phyloP scores from a whole-genome alignment of 2,888 invertebrate genomes.

The Drosophila paucipuncta region DNA sequence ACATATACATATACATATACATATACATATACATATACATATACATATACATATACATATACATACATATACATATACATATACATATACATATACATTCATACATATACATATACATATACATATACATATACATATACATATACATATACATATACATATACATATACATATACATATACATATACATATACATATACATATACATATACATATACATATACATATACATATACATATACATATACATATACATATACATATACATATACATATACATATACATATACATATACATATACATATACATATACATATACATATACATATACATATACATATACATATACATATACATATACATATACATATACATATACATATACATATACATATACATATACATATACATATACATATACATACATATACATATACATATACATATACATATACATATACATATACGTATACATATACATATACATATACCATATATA shows the following conservation, averaged over 20 bases:
- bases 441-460: conserved; percentile 4
- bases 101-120: neutral
- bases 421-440: neutral
- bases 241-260: conserved; percentile 6
- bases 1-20: conserved; percentile 5
- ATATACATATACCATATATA: neutral
- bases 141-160: conserved; percentile 7
- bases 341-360: neutral
- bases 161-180: conserved; percentile 10
- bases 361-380: conserved; percentile 2
- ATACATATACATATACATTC: neutral
- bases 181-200: conserved; percentile 2
- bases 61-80: conserved; percentile 6
- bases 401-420: conserved; percentile 3
- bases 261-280: conserved; percentile 25
- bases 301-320: conserved; percentile 3
- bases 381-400: conserved; percentile 2
- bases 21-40: conserved; percentile 3
- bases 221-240: conserved; percentile 12
- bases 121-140: conserved; percentile 9
- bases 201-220: conserved; percentile 10
- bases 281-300: conserved; percentile 1
- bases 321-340: neutral
- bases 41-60: conserved; percentile 11
- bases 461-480: conserved; percentile 3